Percentiles rank a stretch among this genome's conserved stretches.
Conservation (phyloP, 92 coral and sea anemone species). For the Heteractis magnifica region DNA sequence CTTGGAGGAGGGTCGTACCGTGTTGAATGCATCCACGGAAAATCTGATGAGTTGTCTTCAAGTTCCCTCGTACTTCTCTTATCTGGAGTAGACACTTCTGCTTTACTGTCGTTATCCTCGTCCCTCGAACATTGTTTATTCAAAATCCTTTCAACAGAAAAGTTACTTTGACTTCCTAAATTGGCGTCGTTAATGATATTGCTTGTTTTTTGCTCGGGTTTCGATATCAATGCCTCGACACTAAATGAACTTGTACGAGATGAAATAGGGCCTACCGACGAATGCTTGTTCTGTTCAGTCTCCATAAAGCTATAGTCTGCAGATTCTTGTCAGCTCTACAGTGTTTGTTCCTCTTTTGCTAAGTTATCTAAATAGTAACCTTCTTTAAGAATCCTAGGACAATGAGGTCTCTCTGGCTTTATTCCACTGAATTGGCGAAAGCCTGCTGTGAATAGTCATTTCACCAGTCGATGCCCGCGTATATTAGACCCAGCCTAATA, state of each 20-base stretch:
- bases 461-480: constrained; percentile 93
- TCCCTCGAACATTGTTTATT: constrained; percentile 72
- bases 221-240: constrained; percentile 94
- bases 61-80: constrained; percentile 47
- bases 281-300: constrained; percentile 31
- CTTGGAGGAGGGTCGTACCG: constrained; percentile 95
- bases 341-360: not conserved
- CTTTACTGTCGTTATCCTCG: constrained; percentile 47
- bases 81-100: constrained; percentile 43
- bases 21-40: constrained; percentile 89
- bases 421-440: constrained; percentile 59
- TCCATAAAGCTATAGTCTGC: constrained; percentile 20
- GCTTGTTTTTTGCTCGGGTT: constrained; percentile 62
- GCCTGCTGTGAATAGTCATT: constrained; percentile 98
- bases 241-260: constrained; percentile 81
- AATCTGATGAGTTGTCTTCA: constrained; percentile 59
- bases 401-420: constrained; percentile 44
- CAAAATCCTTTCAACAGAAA: constrained; percentile 94
- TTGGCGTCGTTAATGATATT: constrained; percentile 52
- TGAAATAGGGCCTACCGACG: constrained; percentile 24
- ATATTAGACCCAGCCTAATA: constrained; percentile 97
- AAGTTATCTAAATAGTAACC: constrained; percentile 10
- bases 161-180: constrained; percentile 73
- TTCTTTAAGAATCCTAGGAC: constrained; percentile 16
- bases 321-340: constrained; percentile 6